Conservation (phyloP, 2,113 vertebrate genomes). For the Garra rufa region DNA sequence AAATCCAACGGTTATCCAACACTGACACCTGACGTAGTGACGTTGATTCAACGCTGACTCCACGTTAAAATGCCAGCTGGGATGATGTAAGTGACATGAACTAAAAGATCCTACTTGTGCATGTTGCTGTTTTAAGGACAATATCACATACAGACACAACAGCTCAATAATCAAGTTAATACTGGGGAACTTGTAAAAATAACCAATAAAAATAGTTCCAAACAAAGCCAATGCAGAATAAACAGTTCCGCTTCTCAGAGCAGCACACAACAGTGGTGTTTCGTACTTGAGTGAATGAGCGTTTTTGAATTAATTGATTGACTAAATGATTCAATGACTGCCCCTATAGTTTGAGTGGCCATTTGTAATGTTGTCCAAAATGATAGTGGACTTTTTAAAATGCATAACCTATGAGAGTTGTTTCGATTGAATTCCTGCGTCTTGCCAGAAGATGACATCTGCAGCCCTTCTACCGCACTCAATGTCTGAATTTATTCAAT, state of each 20-base stretch:
- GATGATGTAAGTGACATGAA: no score
- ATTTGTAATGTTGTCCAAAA: neutral
- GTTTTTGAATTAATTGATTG: neutral
- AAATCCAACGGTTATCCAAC: no score
- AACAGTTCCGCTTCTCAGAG: no score
- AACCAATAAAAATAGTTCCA: no score
- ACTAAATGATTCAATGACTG: neutral
- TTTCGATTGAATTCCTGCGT: neutral
- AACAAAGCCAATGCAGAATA: no score
- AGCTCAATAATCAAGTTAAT: neutral
- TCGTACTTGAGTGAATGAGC: neutral
- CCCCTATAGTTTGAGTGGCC: neutral
- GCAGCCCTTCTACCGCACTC: neutral
- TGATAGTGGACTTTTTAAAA: no score
- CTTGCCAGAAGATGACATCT: neutral
- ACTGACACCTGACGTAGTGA: no score
- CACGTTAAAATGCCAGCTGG: no score
- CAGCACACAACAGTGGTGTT: neutral
- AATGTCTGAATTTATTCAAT: neutral
- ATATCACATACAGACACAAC: neutral
- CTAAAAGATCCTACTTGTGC: neutral
- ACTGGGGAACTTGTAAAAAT: neutral
- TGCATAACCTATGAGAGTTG: no score
- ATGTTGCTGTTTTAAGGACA: neutral
- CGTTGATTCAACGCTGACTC: no score